These are phyloP conservation scores for Sminthopsis crassicaudata DNA, from an alignment of 2,113 vertebrate species.

Conservation along the genomic window DNA sequence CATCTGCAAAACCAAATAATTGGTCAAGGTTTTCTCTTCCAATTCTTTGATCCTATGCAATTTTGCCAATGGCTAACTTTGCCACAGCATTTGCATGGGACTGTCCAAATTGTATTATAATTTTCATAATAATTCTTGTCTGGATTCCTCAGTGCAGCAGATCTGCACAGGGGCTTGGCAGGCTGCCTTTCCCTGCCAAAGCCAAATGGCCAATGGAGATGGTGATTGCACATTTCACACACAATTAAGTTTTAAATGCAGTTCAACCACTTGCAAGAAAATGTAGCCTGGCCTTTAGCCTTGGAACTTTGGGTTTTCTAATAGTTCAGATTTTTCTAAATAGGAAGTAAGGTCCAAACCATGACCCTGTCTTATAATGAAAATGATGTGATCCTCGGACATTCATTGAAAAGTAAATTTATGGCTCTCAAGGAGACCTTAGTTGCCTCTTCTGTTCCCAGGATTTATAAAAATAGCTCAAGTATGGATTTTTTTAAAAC, in stretches of 20 bases:
- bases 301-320: conserved; percentile 47
- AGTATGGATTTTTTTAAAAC: conserved; percentile 7
- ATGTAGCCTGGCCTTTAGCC: not conserved
- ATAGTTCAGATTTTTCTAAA: conserved; percentile 11
- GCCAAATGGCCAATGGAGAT: not conserved
- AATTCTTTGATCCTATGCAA: not conserved
- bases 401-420: conserved; percentile 37
- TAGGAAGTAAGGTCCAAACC: not conserved
- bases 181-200: not conserved
- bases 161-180: not conserved
- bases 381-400: not conserved
- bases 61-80: not conserved
- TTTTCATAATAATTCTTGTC: accelerated
- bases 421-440: not conserved
- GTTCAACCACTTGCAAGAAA: conserved; percentile 34
- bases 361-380: conserved; percentile 14
- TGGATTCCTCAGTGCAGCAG: not conserved
- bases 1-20: not conserved
- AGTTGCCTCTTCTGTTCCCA: not conserved
- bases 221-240: conserved; percentile 23
- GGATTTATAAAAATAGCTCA: conserved; percentile 50
- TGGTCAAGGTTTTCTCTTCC: not conserved
- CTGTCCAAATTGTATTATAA: no score
- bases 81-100: not conserved
- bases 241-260: conserved; percentile 17